Evolutionary conservation across 92 coral and sea anemone species (phyloP).

Genomic region (Porites divaricata): DNA sequence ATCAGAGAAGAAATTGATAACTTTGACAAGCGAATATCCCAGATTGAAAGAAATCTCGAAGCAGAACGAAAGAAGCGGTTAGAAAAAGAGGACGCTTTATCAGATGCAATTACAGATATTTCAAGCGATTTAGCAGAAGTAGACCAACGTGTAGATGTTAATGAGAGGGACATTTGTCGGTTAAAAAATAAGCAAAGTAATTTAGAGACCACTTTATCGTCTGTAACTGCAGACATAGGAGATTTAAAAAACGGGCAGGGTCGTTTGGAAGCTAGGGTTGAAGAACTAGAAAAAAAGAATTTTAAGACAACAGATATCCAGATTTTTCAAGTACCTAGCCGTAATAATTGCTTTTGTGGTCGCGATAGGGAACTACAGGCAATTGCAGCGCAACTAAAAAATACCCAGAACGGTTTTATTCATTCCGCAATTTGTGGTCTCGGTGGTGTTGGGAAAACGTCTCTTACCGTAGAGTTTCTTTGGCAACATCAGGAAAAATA

Average conservation of each 20-base stretch:
- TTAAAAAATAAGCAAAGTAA: slow-evolving; percentile 6
- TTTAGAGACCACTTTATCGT: background rate
- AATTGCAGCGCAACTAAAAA: slow-evolving; percentile 39
- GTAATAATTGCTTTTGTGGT: slow-evolving; percentile 67
- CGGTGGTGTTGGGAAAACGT: slow-evolving; percentile 91
- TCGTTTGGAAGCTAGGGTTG: slow-evolving; percentile 7
- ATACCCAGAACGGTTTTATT: slow-evolving; percentile 22
- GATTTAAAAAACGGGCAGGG: slow-evolving; percentile 30
- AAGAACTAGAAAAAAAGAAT: slow-evolving; percentile 8
- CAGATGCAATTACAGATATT: slow-evolving; percentile 6
- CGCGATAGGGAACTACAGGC: slow-evolving; percentile 56
- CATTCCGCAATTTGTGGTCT: slow-evolving; percentile 77
- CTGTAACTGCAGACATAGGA: background rate
- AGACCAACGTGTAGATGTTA: slow-evolving; percentile 7
- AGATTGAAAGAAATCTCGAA: slow-evolving; percentile 14
- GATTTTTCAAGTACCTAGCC: slow-evolving; percentile 65
- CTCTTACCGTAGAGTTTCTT: slow-evolving; percentile 81
- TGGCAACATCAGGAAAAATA: slow-evolving; percentile 49
- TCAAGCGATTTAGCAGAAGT: background rate
- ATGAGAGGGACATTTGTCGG: background rate
- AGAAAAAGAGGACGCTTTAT: slow-evolving; percentile 3
- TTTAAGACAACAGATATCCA: background rate
- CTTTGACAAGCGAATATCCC: slow-evolving; percentile 28
- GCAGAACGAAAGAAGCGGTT: background rate
- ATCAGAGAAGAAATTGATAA: slow-evolving; percentile 56